phyloP scores from a whole-genome alignment of 2,888 invertebrate genomes.

The Andrena marginata region DNA sequence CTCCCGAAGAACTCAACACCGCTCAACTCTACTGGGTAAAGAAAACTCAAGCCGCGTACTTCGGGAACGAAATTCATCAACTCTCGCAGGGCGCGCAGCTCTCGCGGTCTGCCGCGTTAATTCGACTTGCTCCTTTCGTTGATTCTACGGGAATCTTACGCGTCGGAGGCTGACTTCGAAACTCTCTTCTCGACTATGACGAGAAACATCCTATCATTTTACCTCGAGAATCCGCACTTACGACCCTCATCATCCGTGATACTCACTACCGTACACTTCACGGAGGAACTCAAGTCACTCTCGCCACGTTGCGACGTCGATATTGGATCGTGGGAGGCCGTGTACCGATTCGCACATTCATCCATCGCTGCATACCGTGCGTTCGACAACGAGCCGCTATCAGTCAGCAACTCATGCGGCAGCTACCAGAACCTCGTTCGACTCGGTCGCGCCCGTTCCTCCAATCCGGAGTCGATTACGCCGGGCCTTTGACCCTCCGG shows the following conservation, averaged over 20 bases:
- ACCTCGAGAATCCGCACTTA: background rate
- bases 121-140: background rate
- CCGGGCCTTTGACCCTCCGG: constrained; percentile 8
- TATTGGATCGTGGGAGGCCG: constrained; percentile 18
- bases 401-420: constrained; percentile 28
- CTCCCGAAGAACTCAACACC: no score
- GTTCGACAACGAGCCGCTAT: background rate
- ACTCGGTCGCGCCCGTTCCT: no score
- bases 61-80: background rate
- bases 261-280: background rate
- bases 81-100: background rate
- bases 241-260: background rate
- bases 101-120: background rate
- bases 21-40: background rate
- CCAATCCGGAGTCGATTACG: no score
- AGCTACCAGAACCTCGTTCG: constrained; percentile 18
- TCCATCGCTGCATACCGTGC: constrained; percentile 1
- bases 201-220: constrained; percentile 2
- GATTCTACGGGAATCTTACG: background rate
- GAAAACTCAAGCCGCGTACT: background rate
- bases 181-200: constrained; percentile 1
- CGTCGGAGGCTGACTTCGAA: background rate
- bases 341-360: background rate
- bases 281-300: constrained; percentile 1
- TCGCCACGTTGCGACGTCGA: background rate